Evolutionary conservation across 2,113 vertebrate genomes (phyloP), one percentile per base, ranked within the genome.

Genomic region (Tympanuchus pallidicinctus): DNA sequence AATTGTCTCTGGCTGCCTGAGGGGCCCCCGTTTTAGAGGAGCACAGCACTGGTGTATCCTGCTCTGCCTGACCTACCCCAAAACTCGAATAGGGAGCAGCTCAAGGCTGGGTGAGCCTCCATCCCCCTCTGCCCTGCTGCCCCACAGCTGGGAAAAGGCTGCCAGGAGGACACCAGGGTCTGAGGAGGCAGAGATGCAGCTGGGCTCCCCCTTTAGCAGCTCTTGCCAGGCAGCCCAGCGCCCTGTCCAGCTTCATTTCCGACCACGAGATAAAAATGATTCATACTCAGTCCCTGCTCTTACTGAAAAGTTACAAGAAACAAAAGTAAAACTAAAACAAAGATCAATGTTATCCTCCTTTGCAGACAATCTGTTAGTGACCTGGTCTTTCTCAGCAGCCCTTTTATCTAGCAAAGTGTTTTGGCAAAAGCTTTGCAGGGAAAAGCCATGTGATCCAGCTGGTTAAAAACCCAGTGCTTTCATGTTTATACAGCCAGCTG

Each of bases 401-500:
- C 92, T 91, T 94, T 94, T 90, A 95, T 89, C 82, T 91, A 70
- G 88, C 22, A 7, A 72, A 92, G 87, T 96, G 96, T 93, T 96
- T 95, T 93, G 95, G 97, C 90, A 82, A 43, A 70, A 83, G 86
- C 83, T 95, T 59, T 85, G 90, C 88, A 90, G 87, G 94, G 84
- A 90, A 89, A 94, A 96, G 34, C 84, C 73, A 70, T 86, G 97
- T 67, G 93, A 95, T 91, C 75, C 52, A 91, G 66, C 47, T 6
- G 77, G 75, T 90, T 95, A 94, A 95, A 96, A 92, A 97, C 80
- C 89, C 71, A 88, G 94, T 65, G 92, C 89, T 91, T 96, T 47
- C 93, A 90, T 82, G 85, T 90, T 96, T 90, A 73, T 54, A 92
- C 63, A 92, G 91, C 79, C 87, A 94, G 87, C 94, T 82, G 79